phyloP scores from a whole-genome alignment of 2,113 vertebrate genomes.

The Tenebrosternarchus preto region DNA sequence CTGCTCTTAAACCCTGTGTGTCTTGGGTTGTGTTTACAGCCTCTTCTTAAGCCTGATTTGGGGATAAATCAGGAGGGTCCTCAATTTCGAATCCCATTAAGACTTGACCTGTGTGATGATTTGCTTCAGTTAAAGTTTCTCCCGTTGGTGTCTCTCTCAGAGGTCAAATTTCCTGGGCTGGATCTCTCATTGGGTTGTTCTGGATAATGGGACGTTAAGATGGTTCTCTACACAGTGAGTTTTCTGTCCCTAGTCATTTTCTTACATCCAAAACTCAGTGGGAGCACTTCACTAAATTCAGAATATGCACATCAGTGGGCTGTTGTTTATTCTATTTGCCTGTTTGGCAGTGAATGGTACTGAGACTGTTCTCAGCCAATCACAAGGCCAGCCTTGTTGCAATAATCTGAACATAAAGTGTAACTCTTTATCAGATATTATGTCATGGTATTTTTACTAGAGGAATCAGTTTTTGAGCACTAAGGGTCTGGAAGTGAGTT shows the following conservation, averaged over 20 bases:
- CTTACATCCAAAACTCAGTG: background rate
- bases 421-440: too few relatives aligned
- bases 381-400: too few relatives aligned
- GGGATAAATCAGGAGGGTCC: background rate
- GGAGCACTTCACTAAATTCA: too few relatives aligned
- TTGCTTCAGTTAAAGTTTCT: background rate
- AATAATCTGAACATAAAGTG: too few relatives aligned
- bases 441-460: background rate
- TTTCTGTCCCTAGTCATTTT: background rate
- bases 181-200: conserved; percentile 86
- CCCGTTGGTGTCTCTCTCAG: conserved; percentile 63
- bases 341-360: too few relatives aligned
- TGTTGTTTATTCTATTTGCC: too few relatives aligned
- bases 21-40: conserved; percentile 23
- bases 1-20: too few relatives aligned
- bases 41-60: background rate
- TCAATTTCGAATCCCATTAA: background rate
- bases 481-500: too few relatives aligned
- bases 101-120: too few relatives aligned
- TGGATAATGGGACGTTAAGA: conserved; percentile 87
- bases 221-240: conserved; percentile 92
- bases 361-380: too few relatives aligned
- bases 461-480: background rate
- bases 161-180: conserved; percentile 88
- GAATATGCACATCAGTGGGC: too few relatives aligned